Base-by-base conservation (phyloP, 2,888 invertebrate species). In the Latheticus oryzae region DNA sequence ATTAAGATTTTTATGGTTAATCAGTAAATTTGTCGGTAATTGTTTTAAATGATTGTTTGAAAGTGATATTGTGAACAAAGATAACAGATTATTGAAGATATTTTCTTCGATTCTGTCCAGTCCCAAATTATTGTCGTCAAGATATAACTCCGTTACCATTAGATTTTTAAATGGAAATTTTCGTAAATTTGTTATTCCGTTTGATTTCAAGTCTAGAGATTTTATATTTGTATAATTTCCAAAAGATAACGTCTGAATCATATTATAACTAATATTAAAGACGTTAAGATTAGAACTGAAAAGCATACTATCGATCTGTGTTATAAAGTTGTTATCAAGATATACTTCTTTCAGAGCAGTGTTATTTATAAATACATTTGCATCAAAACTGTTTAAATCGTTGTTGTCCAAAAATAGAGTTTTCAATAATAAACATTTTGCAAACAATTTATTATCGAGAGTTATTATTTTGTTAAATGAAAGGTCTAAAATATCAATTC, bases 401-500 rank as follows among this genome's bases (percentile, higher is more conserved):
- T 51, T 51, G 2, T 19, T n/a, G 17, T 17, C 15, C 11, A 51
- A 30, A 5, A 4, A 30, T 2, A 52, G 9, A n/a, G 5, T 32
- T n/a, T 12, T 17, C n/a, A 42, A 21, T 30, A 30, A 32, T 13
- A 5, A 19, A 8, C 32, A 13, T 42, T 52, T 42, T n/a, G 15
- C 11, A 23, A 52, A 30, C 4, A 52, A 12, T 8, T 37, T 8
- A 12, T 19, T 24, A 7, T 42, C 12, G 5, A 32, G 17, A 3
- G 9, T 16, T 23, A 23, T 5, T 2, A 42, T 5, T 15, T 35
- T 16, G 15, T 52, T 52, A n/a, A 17, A 9, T 4, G 40, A 42
- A 16, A 52, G 15, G 33, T 52, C 32, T 32, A 52, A 23, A 15
- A n/a, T n/a, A n/a, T n/a, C n/a, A n/a, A n/a, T n/a, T n/a, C n/a